Evolutionary conservation across 2,888 invertebrate species (phyloP).

Genomic region (Coecobrya sp.): DNA sequence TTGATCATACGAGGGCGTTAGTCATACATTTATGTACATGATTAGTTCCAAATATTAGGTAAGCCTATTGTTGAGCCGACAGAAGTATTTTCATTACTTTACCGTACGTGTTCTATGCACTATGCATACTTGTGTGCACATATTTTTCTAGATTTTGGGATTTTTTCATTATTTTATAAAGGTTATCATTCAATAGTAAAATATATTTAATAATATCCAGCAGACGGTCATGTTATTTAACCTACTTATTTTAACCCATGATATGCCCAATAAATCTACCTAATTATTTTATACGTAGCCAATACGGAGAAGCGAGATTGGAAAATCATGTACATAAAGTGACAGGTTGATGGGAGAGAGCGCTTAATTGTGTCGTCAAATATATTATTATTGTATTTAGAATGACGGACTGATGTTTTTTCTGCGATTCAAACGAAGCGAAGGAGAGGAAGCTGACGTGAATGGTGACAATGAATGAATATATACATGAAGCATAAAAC

Average conservation of each 20-base stretch:
- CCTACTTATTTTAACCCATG: constrained; percentile 26
- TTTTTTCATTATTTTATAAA: constrained; percentile 12
- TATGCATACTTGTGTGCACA: background rate
- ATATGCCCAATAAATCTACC: background rate
- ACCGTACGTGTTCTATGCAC: background rate
- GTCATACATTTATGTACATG: constrained; percentile 47
- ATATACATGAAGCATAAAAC: constrained; percentile 6
- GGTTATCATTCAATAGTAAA: background rate
- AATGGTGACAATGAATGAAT: constrained; percentile 40
- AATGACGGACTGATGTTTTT: background rate
- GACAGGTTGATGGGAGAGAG: background rate
- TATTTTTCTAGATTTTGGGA: background rate
- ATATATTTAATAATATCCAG: background rate
- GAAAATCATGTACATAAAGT: background rate
- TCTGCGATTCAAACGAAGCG: background rate
- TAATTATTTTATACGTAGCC: background rate
- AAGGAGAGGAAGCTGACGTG: constrained; percentile 26
- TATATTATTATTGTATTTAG: background rate
- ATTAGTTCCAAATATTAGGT: background rate
- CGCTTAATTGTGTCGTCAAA: background rate
- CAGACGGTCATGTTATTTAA: constrained; percentile 53
- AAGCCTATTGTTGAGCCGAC: background rate
- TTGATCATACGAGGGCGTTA: constrained; percentile 42
- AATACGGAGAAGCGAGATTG: background rate
- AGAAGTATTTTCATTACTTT: too few relatives aligned